phyloP scores from a whole-genome alignment of 2,888 invertebrate genomes.

The Hemaris fuciformis region DNA sequence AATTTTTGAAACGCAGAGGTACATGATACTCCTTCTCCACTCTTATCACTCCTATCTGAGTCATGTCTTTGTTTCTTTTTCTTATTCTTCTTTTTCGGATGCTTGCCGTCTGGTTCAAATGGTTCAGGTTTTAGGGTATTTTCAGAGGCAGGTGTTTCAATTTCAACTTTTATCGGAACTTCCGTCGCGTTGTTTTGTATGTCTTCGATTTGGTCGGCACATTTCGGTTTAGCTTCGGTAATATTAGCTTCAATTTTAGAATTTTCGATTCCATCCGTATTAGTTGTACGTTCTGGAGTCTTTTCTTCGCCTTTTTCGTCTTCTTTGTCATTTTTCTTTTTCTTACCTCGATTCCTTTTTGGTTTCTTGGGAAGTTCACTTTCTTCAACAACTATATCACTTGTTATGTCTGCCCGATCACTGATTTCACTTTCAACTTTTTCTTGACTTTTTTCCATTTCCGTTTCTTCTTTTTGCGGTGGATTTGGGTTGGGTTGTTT shows the following conservation, averaged over 20 bases:
- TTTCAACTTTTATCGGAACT: constrained; percentile 16
- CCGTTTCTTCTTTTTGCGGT: constrained; percentile 32
- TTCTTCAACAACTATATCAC: constrained; percentile 29
- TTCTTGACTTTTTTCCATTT: constrained; percentile 23
- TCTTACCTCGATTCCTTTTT: constrained; percentile 70
- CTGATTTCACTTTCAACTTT: constrained; percentile 30
- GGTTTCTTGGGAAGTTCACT: constrained; percentile 66
- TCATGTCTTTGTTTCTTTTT: constrained; percentile 66
- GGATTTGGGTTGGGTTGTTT: constrained; percentile 44
- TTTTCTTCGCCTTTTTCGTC: constrained; percentile 29
- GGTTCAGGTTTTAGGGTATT: constrained; percentile 9
- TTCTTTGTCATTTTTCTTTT: constrained; percentile 54
- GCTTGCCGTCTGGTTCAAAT: constrained; percentile 35
- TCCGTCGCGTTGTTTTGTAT: constrained; percentile 10
- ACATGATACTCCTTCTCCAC: constrained; percentile 50
- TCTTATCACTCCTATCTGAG: constrained; percentile 61
- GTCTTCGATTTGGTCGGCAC: background rate
- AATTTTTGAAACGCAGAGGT: constrained; percentile 57
- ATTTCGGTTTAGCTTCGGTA: constrained; percentile 17
- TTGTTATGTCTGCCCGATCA: constrained; percentile 25
- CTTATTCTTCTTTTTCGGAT: constrained; percentile 63
- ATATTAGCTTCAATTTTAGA: constrained; percentile 19
- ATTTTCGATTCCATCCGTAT: constrained; percentile 7
- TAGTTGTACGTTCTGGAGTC: background rate
- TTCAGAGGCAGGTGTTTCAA: constrained; percentile 9